Evolutionary conservation across 2,113 vertebrate species (phyloP), one percentile per base, ranked within the genome.

Genomic region (Puma concolor): DNA sequence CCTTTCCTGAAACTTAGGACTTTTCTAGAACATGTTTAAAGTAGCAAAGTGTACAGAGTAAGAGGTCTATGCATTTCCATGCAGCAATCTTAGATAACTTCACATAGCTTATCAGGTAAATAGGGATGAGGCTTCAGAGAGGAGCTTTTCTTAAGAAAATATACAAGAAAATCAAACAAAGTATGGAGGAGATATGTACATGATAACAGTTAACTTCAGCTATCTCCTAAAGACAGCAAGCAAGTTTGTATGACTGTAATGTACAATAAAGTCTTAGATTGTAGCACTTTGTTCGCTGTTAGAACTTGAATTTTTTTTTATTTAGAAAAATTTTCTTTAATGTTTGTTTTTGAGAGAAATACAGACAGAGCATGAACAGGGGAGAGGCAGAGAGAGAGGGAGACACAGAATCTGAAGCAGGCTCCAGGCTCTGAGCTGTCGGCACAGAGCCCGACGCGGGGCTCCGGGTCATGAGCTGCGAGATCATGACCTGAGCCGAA

Each of bases 11-110:
- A 96, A 52, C 60, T 27, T 23, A 66, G 36, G 5, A 23, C 14
- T 93, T 96, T 89, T 72, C 72, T 89, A 66, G 21, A 92, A 64
- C 27, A 31, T 57, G 19, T 94, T 88, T 92, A 64, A 82, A 74
- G 52, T 69, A 86, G 4, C 60, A 57, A 91, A 83, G 17, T 80
- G 0, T 4, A 44, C 12, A 38, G 11, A 79, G 16, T 44, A 41
- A 88, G 41, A n/a, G 27, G 60, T 64, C 82, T 64, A 2, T 27
- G 44, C 48, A n/a, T 48, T 95, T 54, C 31, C 2, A 19, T 14
- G 72, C 8, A 85, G 38, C 36, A 16, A 1, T 91, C 66, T 93
- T 82, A 67, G 23, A 88, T 36, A 81, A 79, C 12, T 82, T 3
- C 0, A 15, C 31, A 41, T 41, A 38, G n/a, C 69, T 50, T 88